Evolutionary conservation across 2,888 invertebrate species (phyloP).

Genomic region (Phaedon cochleariae): DNA sequence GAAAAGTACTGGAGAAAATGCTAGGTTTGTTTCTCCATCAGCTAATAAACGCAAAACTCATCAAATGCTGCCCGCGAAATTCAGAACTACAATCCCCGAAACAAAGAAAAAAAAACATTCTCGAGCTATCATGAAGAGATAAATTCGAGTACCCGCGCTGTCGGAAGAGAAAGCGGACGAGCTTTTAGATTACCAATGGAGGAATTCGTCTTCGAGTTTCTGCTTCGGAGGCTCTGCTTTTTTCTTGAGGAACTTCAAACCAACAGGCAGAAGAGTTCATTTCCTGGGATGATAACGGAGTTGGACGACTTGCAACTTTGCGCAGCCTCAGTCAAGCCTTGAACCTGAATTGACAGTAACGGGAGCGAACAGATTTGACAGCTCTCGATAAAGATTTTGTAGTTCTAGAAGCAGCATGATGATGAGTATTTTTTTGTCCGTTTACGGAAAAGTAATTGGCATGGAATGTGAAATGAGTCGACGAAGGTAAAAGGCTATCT

Average conservation of each 20-base stretch:
- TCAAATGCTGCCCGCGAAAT: conserved; percentile 38
- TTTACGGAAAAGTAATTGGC: conserved; percentile 13
- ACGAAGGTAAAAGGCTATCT: conserved; percentile 33
- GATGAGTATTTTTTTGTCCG: conserved; percentile 35
- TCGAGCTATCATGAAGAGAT: background rate
- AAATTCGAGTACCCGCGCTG: no score
- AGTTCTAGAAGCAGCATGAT: conserved; percentile 41
- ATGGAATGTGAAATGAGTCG: conserved; percentile 19
- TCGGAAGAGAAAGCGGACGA: no score
- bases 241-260: no score
- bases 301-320: no score
- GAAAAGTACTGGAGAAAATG: conserved; percentile 39
- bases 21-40: conserved; percentile 50
- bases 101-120: background rate
- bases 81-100: conserved; percentile 12
- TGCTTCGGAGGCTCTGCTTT: no score
- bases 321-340: background rate
- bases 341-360: no score
- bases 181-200: no score
- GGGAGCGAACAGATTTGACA: background rate
- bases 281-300: no score
- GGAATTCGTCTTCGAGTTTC: no score
- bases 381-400: background rate
- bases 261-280: no score
- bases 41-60: conserved; percentile 32